Evolutionary conservation across 2,888 invertebrate species (phyloP), one percentile per base, ranked within the genome.

Genomic region (Liposcelis brunnea): DNA sequence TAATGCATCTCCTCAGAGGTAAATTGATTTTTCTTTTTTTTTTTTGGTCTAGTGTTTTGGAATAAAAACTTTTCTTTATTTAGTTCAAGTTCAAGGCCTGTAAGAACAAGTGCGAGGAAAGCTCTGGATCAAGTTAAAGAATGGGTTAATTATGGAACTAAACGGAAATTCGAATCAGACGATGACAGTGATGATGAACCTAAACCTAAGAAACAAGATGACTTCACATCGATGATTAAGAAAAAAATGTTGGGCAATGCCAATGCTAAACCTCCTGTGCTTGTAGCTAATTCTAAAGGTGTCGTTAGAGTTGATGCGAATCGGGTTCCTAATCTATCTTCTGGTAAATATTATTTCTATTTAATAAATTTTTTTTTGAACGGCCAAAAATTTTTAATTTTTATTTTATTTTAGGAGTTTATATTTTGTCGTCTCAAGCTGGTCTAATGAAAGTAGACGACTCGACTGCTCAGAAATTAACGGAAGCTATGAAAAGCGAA

Each of bases 41-140:
- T n/a, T n/a, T n/a, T n/a, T n/a, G n/a, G n/a, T n/a, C n/a, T n/a
- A n/a, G n/a, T n/a, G 3, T 15, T 15, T 5, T 38, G 16, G 6
- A 21, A 45, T 2, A 2, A 43, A 43, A n/a, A n/a, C n/a, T n/a
- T n/a, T n/a, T n/a, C n/a, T n/a, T 32, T 32, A 32, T 32, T 11
- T 32, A 32, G 32, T n/a, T n/a, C 35, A 10, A 16, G 35, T 40
- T 16, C 18, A 18, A 16, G 40, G 19, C 77, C 81, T 2, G 76
- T 76, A 57, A 69, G 81, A 15, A 76, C 75, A n/a, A 83, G 84
- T 54, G 86, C 85, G 60, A 78, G 77, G 42, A 81, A 80, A 53
- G 84, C 84, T 0, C 65, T 84, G 59, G 80, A 81, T 60, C 82
- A 84, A 59, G 83, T 85, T 46, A 85, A 85, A 58, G 79, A 79